phyloP scores from a whole-genome alignment of 2,113 vertebrate species.

The Thinocorus orbignyianus region DNA sequence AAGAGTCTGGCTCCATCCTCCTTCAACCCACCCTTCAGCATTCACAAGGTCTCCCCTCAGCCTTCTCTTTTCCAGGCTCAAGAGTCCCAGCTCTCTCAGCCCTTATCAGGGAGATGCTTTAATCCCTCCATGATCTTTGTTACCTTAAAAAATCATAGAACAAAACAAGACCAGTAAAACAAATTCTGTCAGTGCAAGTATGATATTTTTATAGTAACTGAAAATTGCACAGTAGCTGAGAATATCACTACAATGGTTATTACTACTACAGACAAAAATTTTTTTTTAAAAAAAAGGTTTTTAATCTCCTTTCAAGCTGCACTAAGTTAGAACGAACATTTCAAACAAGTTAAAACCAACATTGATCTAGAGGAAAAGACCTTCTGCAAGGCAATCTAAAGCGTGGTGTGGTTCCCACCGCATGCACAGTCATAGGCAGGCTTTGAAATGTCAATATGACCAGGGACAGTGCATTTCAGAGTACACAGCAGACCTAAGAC shows the following conservation, averaged over 20 bases:
- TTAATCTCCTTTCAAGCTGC: constrained; percentile 48
- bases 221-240: constrained; percentile 45
- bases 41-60: no score
- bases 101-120: no score
- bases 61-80: no score
- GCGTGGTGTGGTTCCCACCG: neutral
- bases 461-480: neutral
- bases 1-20: no score
- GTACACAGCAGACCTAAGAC: neutral
- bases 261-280: neutral
- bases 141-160: neutral
- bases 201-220: constrained; percentile 11
- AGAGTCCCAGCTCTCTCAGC: no score
- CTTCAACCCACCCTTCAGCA: no score
- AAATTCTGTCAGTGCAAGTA: constrained; percentile 2
- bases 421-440: neutral
- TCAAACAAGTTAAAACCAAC: constrained; percentile 48
- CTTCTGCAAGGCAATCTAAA: neutral
- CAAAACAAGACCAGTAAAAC: neutral
- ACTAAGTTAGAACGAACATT: constrained; percentile 38
- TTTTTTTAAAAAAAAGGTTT: no score
- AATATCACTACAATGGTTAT: neutral
- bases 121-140: no score
- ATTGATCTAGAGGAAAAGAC: neutral
- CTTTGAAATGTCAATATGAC: neutral